These are phyloP conservation scores for Pelobates fuscus DNA, from an alignment of 2,113 vertebrate genomes.

Conservation along the genomic window DNA sequence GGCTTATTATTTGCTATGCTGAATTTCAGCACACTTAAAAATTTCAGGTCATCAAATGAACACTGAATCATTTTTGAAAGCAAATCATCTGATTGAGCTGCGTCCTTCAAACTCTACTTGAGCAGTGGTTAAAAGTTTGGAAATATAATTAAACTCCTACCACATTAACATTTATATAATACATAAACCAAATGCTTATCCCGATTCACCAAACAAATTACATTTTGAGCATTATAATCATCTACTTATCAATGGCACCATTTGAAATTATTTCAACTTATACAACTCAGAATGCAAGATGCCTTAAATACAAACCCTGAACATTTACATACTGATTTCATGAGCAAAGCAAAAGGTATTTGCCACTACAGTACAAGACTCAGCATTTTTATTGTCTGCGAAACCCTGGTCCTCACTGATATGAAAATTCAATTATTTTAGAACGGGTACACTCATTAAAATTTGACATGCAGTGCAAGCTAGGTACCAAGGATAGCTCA, in stretches of 20 bases:
- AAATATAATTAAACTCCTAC: conserved; percentile 92
- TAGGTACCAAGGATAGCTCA: conserved; percentile 87
- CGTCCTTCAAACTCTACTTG: conserved; percentile 66
- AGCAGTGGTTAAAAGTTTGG: conserved; percentile 82
- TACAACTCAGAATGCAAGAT: conserved; percentile 97
- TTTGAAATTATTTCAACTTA: conserved; percentile 94
- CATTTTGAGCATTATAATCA: conserved; percentile 86
- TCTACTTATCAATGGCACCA: conserved; percentile 96
- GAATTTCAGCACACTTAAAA: conserved; percentile 59
- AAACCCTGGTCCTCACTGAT: conserved; percentile 99
- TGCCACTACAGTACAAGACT: conserved; percentile 99
- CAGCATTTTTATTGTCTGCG: conserved; percentile 99
- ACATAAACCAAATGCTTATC: conserved; percentile 98
- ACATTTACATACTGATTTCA: conserved; percentile 99
- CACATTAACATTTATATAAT: conserved; percentile 89
- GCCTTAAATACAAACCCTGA: conserved; percentile 96
- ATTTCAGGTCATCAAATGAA: conserved; percentile 52
- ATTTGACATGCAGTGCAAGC: conserved; percentile 96
- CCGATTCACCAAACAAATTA: conserved; percentile 98
- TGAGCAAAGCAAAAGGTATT: conserved; percentile 99
- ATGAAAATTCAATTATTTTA: conserved; percentile 99
- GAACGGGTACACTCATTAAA: conserved; percentile 96
- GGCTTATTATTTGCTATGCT: conserved; percentile 21
- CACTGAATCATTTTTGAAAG: conserved; percentile 58
- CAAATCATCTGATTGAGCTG: conserved; percentile 68